A percentile compares a stretch with the other conserved stretches of the same genome.
phyloP scores from a whole-genome alignment of 2,797 vertebrate genomes.

The Sebastes kiyomatsui region DNA sequence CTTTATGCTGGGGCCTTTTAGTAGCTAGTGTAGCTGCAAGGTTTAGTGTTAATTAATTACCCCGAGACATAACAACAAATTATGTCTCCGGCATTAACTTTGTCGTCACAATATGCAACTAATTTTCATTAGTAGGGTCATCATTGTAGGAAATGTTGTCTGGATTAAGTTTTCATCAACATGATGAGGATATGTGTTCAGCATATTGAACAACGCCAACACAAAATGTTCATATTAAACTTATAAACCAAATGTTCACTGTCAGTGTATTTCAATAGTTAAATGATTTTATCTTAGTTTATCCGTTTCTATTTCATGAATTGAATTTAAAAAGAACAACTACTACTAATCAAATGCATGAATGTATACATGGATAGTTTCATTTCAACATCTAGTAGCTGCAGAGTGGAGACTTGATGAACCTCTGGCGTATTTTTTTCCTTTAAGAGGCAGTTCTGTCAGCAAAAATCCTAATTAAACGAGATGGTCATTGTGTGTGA shows the following conservation, averaged over 20 bases:
- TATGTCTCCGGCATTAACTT: background rate
- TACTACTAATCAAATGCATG: background rate
- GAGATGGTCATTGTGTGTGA: background rate
- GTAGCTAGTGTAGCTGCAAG: background rate
- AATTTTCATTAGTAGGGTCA: background rate
- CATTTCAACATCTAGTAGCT: background rate
- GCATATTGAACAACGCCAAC: background rate
- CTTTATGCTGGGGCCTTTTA: background rate
- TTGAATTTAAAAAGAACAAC: background rate
- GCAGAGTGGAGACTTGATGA: background rate
- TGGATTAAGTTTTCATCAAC: background rate
- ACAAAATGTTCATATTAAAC: background rate
- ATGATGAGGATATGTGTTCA: background rate
- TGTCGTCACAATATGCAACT: background rate
- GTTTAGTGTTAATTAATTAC: background rate
- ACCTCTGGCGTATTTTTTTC: background rate
- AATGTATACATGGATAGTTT: background rate
- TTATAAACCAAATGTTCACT: background rate
- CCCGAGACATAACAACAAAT: background rate
- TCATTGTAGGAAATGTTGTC: background rate
- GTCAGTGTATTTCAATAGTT: background rate
- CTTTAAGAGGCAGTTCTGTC: background rate
- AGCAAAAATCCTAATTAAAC: constrained; percentile 1
- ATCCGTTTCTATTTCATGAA: background rate
- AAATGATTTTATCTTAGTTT: background rate